phyloP scores from a whole-genome alignment of 1,140 invertebrate genomes.

The Drosophila kanapiae region DNA sequence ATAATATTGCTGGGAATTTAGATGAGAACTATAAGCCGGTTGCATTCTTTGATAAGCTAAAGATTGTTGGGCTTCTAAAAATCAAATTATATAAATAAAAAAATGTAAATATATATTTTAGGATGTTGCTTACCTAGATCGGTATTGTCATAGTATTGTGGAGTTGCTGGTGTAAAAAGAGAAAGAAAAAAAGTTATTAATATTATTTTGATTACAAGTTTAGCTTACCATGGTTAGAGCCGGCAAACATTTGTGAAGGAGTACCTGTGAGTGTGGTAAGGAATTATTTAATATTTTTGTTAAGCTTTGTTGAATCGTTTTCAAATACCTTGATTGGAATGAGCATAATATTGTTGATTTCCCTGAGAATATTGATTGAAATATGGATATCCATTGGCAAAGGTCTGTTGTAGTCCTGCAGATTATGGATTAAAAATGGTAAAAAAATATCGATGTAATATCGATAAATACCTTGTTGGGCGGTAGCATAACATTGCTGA shows the following conservation, averaged over 20 bases:
- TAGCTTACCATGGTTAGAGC: constrained; percentile 4
- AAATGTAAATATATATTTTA: neutral
- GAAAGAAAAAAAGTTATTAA: no score
- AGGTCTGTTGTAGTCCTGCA: constrained; percentile 8
- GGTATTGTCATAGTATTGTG: constrained; percentile 3
- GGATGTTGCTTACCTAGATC: constrained; percentile 14
- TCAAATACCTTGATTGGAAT: constrained; percentile 9
- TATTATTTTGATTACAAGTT: neutral
- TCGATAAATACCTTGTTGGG: constrained; percentile 13
- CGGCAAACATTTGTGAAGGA: neutral
- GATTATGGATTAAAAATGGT: neutral
- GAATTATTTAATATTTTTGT: neutral
- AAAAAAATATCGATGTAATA: neutral
- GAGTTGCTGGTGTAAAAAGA: neutral
- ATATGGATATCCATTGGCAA: constrained; percentile 8
- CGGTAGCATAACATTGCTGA: constrained; percentile 26
- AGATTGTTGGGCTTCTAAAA: neutral
- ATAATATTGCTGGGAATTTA: constrained; percentile 22
- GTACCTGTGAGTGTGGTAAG: neutral
- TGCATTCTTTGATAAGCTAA: constrained; percentile 1
- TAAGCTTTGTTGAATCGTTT: neutral
- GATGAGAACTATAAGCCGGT: constrained; percentile 1
- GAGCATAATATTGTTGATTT: neutral
- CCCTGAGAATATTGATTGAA: neutral
- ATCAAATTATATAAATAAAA: neutral